phyloP scores from a whole-genome alignment of 2,113 vertebrate species.

The Cynocephalus volans region DNA sequence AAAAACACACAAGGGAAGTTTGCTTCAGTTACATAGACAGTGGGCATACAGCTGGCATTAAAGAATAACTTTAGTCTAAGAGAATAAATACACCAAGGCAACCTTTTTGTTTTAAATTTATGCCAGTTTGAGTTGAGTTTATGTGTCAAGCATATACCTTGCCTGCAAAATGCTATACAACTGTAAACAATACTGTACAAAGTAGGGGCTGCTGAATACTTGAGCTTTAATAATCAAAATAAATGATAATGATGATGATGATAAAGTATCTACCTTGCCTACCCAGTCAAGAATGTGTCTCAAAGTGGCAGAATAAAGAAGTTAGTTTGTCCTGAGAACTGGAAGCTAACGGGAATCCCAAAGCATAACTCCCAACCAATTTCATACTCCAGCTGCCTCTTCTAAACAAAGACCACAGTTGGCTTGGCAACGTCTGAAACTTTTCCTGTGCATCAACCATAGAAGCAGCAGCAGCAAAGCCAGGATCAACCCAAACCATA shows the following conservation, averaged over 20 bases:
- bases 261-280: conserved; percentile 8
- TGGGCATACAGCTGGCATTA: too few relatives aligned
- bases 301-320: conserved; percentile 7
- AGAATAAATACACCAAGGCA: background rate
- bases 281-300: background rate
- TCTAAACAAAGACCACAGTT: conserved; percentile 66
- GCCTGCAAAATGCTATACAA: background rate
- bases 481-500: background rate
- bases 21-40: background rate
- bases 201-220: background rate
- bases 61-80: background rate
- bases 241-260: background rate
- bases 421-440: conserved; percentile 49
- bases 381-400: background rate
- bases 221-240: background rate
- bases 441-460: background rate
- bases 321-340: background rate
- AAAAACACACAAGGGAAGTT: background rate
- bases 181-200: background rate
- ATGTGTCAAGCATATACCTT: background rate
- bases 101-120: background rate
- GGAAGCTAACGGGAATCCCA: background rate
- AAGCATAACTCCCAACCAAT: background rate
- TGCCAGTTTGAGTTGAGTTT: background rate
- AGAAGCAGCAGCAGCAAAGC: background rate